A percentile compares a stretch with the other conserved stretches of the same genome.
These are phyloP conservation scores for Drosophila prostipennis DNA, from an alignment of 2,888 invertebrate species.

Conservation along the genomic window DNA sequence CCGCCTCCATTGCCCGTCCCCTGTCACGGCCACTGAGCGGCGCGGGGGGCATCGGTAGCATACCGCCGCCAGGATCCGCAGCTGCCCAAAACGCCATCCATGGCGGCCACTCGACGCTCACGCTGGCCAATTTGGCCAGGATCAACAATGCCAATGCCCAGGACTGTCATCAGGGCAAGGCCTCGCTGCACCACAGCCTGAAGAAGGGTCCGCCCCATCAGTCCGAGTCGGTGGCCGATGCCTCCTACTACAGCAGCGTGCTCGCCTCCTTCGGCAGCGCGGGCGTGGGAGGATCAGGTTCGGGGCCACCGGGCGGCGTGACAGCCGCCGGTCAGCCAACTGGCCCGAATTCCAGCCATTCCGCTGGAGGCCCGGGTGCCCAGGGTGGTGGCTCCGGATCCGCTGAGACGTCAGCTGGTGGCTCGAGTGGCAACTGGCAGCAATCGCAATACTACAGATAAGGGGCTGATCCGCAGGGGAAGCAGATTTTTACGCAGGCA, in stretches of 20 bases:
- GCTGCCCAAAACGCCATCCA: constrained; percentile 52
- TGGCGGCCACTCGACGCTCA: constrained; percentile 77
- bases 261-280: constrained; percentile 78
- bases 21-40: constrained; percentile 41
- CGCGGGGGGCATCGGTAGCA: constrained; percentile 66
- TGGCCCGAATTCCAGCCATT: background rate
- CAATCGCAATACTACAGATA: constrained; percentile 79
- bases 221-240: constrained; percentile 81
- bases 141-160: constrained; percentile 83
- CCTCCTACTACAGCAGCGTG: constrained; percentile 83
- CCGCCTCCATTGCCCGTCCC: constrained; percentile 51
- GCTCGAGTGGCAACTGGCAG: constrained; percentile 66
- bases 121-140: constrained; percentile 81
- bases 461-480: constrained; percentile 11
- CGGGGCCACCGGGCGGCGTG: constrained; percentile 19
- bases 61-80: constrained; percentile 75
- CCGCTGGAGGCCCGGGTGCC: constrained; percentile 45
- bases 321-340: constrained; percentile 1
- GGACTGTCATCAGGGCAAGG: constrained; percentile 82
- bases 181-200: constrained; percentile 80
- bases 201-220: constrained; percentile 80
- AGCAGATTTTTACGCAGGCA: constrained; percentile 25
- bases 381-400: constrained; percentile 19
- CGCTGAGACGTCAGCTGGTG: constrained; percentile 46
- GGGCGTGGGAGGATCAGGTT: background rate